Evolutionary conservation across 1,140 invertebrate genomes (phyloP), one percentile per base, ranked within the genome.

Genomic region (Campoletis sonorensis): DNA sequence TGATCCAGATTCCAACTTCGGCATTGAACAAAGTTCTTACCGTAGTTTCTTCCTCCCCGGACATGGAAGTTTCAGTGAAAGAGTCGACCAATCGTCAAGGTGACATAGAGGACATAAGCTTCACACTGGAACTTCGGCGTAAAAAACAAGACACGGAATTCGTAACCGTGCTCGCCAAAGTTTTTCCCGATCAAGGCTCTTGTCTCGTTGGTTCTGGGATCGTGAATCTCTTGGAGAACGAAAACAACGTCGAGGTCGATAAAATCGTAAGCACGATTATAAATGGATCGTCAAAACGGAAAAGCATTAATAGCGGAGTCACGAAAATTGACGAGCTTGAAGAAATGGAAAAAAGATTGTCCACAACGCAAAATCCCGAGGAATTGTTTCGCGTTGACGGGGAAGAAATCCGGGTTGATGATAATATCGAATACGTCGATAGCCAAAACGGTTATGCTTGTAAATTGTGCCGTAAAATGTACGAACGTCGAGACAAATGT

Each of bases 111-210:
- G 91, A 92, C 45, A 92, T 92, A 23, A 92, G 91, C 79, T 92
- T 92, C 71, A 92, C 89, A 0, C 88, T 92, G 16, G 91, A 92
- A 80, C 75, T 92, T 1, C 87, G 76, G 4, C 76, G 88, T 21
- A 90, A 90, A 27, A 92, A 92, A 61, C 79, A 87, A 45, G 82
- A 88, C n/a, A 85, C 80, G 13, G 85, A 87, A 81, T 23, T 81
- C 85, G 0, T 89, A 13, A 90, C 87, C 0, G 90, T 89, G 10
- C 85, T 89, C 70, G 91, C 91, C 0, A 89, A 87, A 77, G 89
- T 92, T 30, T 92, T 92, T 83, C 91, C 91, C 10, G 90, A 92
- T 85, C 91, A 91, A 45, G 91, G 90, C 7, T 91, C 88, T 4
- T 92, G 91, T 79, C 81, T 91, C 15, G 90, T 92, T 0, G 91